These are phyloP conservation scores for Linepithema humile DNA, from an alignment of 1,140 invertebrate species.

Conservation along the genomic window DNA sequence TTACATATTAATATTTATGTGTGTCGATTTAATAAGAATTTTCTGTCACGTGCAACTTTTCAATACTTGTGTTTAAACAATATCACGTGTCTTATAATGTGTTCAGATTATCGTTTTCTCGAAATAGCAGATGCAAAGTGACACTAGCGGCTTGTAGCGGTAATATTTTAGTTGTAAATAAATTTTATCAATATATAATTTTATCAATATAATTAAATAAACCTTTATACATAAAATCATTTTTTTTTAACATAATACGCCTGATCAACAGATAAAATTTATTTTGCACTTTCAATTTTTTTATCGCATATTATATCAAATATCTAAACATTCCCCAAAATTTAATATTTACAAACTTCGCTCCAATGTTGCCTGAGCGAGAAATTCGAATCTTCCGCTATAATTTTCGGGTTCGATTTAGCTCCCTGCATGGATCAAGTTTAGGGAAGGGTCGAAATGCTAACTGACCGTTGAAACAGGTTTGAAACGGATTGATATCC, in stretches of 20 bases:
- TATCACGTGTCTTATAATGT: neutral
- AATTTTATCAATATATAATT: neutral
- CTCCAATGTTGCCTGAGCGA: too few species aligned
- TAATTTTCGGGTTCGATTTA: neutral
- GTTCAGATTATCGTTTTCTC: neutral
- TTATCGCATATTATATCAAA: neutral
- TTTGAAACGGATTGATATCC: conserved; percentile 64
- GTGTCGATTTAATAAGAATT: neutral
- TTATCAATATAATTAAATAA: neutral
- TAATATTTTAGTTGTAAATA: neutral
- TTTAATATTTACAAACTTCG: too few species aligned
- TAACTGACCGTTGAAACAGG: conserved; percentile 5
- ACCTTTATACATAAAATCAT: neutral
- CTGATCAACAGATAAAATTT: neutral
- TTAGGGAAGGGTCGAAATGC: neutral
- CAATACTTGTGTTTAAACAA: neutral
- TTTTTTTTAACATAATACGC: neutral
- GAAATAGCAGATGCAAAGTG: neutral
- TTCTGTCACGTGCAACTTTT: neutral
- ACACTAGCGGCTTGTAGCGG: neutral
- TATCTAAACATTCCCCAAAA: too few species aligned
- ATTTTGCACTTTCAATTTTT: neutral
- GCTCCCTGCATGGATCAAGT: neutral
- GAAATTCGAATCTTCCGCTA: neutral
- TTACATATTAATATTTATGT: neutral